Evolutionary conservation across 2,888 invertebrate species (phyloP), one percentile per base, ranked within the genome.

Genomic region (Autographa pulchrina): DNA sequence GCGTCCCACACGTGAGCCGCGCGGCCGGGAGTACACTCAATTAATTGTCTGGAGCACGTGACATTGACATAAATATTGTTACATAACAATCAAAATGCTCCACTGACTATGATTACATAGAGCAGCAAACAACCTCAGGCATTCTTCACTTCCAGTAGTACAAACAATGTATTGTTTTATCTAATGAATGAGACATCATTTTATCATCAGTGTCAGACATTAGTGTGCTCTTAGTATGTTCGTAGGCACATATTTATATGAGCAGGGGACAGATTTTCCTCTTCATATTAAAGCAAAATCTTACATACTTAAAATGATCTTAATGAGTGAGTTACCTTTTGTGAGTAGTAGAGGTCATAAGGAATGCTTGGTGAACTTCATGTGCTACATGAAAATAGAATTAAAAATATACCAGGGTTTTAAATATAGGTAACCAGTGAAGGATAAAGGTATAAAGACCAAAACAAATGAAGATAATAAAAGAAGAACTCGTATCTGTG

Each of bases 51-150:
- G 70, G 67, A 70, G 62, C 78, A 78, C 69, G 76, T 82, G 84
- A 78, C 78, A 74, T 75, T 72, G 75, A 70, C 58, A 80, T 73
- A 80, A 82, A 83, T 85, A 79, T 76, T 71, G 82, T 82, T 84
- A 68, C 66, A 61, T 75, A 77, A 78, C 75, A 80, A 82, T 82
- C 80, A 82, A 82, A 83, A 81, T 68, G 70, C 48, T 72, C 65
- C 60, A 79, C 74, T 69, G 59, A 68, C 61, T 69, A 63, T 72
- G 65, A 78, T 74, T 58, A 77, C 35, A 62, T 32, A 72, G 66
- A 78, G 25, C 60, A 70, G 48, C 58, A 18, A 74, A 76, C 62
- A 71, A 56, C 62, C 76, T 60, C 65, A 70, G 65, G 67, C 60
- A 82, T 77, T 82, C 73, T 71, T 52, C 38, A 32, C 14, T 70